Evolutionary conservation across 1,140 invertebrate species (phyloP).

Genomic region (Drosophila lini): DNA sequence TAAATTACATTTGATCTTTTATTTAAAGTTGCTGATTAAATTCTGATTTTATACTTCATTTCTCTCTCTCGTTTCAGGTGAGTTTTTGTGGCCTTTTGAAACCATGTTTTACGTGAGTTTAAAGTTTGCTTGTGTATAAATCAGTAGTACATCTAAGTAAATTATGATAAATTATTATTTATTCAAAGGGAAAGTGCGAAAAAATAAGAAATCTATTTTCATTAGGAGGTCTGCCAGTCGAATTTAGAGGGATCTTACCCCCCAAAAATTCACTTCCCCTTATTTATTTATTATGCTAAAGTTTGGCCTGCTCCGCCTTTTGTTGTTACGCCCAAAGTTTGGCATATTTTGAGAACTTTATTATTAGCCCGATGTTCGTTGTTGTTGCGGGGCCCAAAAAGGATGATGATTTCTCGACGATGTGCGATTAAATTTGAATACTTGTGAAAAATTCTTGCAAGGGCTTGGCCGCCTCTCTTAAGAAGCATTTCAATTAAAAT

Average conservation of each 20-base stretch:
- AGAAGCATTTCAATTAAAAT: slow-evolving; percentile 74
- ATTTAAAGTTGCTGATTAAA: slow-evolving; percentile 41
- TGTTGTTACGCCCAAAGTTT: slow-evolving; percentile 69
- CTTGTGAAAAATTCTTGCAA: slow-evolving; percentile 45
- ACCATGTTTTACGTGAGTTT: slow-evolving; percentile 46
- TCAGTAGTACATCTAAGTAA: slow-evolving; percentile 48
- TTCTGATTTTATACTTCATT: slow-evolving; percentile 28
- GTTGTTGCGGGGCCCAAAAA: slow-evolving; percentile 15
- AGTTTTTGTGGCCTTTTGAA: slow-evolving; percentile 32
- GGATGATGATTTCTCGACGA: slow-evolving; percentile 21
- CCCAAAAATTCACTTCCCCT: slow-evolving; percentile 43
- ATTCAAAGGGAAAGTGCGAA: slow-evolving; percentile 38
- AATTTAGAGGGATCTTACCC: slow-evolving; percentile 8
- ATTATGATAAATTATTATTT: slow-evolving; percentile 75
- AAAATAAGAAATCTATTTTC: slow-evolving; percentile 74
- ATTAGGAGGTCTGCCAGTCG: slow-evolving; percentile 55
- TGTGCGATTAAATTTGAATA: slow-evolving; percentile 71
- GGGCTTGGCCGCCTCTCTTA: neutral
- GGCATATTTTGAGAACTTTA: slow-evolving; percentile 83
- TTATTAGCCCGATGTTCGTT: slow-evolving; percentile 69
- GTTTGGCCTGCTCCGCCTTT: slow-evolving; percentile 41
- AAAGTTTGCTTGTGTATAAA: slow-evolving; percentile 62
- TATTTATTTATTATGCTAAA: slow-evolving; percentile 81
- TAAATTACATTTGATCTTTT: slow-evolving; percentile 62
- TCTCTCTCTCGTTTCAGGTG: slow-evolving; percentile 49